Evolutionary conservation across 2,113 vertebrate genomes (phyloP), one percentile per base, ranked within the genome.

Genomic region (Cricetomys ansorgei): DNA sequence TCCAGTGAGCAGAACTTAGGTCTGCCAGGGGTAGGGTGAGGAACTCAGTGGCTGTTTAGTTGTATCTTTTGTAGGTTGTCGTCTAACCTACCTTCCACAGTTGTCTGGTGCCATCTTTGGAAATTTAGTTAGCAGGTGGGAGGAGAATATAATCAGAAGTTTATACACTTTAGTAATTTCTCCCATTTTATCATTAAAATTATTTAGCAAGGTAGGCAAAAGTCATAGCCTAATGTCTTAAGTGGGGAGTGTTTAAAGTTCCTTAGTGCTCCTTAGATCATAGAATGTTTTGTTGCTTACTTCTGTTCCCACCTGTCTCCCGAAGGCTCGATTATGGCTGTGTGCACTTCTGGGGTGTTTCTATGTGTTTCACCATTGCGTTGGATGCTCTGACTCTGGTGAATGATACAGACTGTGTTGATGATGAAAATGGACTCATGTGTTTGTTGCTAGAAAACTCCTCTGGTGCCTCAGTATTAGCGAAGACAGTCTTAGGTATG

Each of bases 391-490:
- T 95, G 53, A 80, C 55, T 93, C 50, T 90, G 37, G 23, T 75
- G 95, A 97, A 96, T 83, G 95, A 77, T 91, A 92, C 64, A 97
- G 95, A 98, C 94, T 34, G 67, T 97, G 89, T 97, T 98, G 89
- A 91, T 97, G 93, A 97, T 72, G 29, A 97, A 96, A 92, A 95
- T 62, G 80, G 50, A 29, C 97, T 92, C 37, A 94, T 97, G 25
- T 96, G 75, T 97, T 90, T 97, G 85, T 97, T 97, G 97, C 95
- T 98, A 95, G 92, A 97, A 97, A 98, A 97, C 97, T 95, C 91
- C 97, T 98, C 92, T 95, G 53, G 89, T 88, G 76, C 96, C 95
- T 93, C 50, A 27, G 91, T 97, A 81, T 98, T 98, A 94, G 96
- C 79, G 73, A 88, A 97, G 94, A 97, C 92, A 93, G 77, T 77